Conservation (phyloP, 1,140 invertebrate species). For the Melanaphis sacchari region DNA sequence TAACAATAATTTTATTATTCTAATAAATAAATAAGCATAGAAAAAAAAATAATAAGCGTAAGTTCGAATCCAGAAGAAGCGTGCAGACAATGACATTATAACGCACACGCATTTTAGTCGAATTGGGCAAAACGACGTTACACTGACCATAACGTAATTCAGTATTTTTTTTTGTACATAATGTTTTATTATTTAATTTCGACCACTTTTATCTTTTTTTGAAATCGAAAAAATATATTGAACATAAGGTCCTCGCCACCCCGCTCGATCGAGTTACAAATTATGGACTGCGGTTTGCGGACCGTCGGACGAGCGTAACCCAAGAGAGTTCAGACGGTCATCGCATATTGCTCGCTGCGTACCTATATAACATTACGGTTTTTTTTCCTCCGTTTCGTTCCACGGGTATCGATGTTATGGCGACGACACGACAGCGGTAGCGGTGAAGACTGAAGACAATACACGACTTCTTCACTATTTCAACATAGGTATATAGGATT, state of each 20-base stretch:
- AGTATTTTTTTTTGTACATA: not conserved
- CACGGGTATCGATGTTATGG: not conserved
- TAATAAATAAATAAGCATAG: not conserved
- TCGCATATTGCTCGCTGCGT: not conserved
- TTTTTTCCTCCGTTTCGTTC: not conserved
- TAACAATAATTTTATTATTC: not conserved
- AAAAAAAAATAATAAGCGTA: not conserved
- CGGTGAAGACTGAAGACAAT: not conserved
- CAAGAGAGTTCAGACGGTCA: not conserved
- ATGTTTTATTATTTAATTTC: not conserved
- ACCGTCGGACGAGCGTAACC: not conserved
- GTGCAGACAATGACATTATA: not conserved
- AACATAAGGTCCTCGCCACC: not conserved
- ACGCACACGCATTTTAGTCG: not conserved
- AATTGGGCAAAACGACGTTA: not conserved
- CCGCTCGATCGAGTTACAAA: not conserved
- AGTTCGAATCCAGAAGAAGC: not conserved
- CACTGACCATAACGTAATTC: not conserved
- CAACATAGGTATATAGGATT: no score
- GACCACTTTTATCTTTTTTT: not conserved
- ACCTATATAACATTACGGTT: not conserved
- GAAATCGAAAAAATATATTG: not conserved
- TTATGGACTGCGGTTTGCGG: not conserved
- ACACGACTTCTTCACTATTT: not conserved
- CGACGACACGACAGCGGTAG: not conserved